These are phyloP conservation scores for Ctenoplectra terminalis DNA, from an alignment of 1,140 invertebrate genomes.

Conservation along the genomic window DNA sequence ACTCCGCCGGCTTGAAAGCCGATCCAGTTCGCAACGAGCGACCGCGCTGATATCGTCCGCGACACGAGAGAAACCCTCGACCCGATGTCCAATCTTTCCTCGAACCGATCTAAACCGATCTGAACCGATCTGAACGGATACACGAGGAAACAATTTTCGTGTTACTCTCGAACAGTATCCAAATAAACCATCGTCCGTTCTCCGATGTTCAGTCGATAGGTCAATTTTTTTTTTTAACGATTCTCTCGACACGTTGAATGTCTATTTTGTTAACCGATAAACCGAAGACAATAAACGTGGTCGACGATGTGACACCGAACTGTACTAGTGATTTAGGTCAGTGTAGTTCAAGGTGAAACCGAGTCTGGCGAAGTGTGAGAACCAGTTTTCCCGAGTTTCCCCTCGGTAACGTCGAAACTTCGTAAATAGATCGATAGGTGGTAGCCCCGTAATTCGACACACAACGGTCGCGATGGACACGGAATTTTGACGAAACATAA, in stretches of 20 bases:
- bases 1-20: constrained; percentile 37
- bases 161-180: neutral
- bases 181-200: too few species aligned
- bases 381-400: constrained; percentile 25
- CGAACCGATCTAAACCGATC: neutral
- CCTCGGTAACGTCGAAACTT: neutral
- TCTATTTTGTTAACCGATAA: neutral
- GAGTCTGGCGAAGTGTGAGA: constrained; percentile 2
- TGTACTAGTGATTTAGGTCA: constrained; percentile 29
- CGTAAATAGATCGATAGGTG: constrained; percentile 10
- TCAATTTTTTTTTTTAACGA: neutral
- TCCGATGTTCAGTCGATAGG: neutral
- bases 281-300: too few species aligned
- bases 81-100: too few species aligned
- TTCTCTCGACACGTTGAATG: neutral
- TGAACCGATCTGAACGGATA: neutral
- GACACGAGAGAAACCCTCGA: neutral
- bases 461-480: neutral
- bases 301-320: neutral
- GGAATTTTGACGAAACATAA: neutral
- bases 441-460: neutral
- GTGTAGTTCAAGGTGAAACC: constrained; percentile 43
- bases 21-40: constrained; percentile 65
- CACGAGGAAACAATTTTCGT: neutral
- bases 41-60: constrained; percentile 41